phyloP scores from a whole-genome alignment of 2,888 invertebrate genomes.

The Pyrrhosoma nymphula region DNA sequence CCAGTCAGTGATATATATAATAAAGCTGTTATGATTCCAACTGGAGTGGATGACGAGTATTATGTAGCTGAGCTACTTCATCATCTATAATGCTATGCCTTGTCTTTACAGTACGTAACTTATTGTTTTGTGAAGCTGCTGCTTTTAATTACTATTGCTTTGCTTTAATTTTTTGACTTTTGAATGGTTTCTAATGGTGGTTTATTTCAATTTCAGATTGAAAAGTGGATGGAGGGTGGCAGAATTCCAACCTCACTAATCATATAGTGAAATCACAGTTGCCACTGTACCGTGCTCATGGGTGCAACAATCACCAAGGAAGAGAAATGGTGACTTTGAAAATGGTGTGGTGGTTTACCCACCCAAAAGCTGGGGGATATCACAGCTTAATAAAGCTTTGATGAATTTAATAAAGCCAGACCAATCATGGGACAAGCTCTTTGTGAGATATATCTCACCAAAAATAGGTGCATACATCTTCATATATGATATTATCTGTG shows the following conservation, averaged over 20 bases:
- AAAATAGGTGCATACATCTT: slow-evolving; percentile 4
- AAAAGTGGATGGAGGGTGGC: not conserved
- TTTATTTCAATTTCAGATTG: slow-evolving; percentile 5
- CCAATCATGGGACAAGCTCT: not conserved
- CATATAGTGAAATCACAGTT: not conserved
- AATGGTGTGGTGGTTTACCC: slow-evolving; percentile 30
- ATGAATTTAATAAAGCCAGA: not conserved
- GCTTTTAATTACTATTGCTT: not conserved
- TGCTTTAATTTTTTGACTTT: not conserved
- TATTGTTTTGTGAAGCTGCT: not conserved
- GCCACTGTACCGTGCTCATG: not conserved
- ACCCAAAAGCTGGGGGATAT: not conserved
- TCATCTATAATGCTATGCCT: not conserved
- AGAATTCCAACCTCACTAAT: not conserved
- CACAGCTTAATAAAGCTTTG: not conserved
- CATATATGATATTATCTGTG: not conserved
- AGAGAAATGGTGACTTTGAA: not conserved
- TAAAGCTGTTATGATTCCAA: not conserved
- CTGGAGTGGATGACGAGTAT: too few species aligned
- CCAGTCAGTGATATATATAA: not conserved
- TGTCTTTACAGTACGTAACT: not conserved
- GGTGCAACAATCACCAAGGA: not conserved
- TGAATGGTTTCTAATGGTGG: not conserved
- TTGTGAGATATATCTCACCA: not conserved
- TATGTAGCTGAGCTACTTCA: too few species aligned